Percentiles rank a stretch among this genome's conserved stretches.
Evolutionary conservation across 2,797 vertebrate genomes (phyloP).

Genomic region (Crocodylus rhombifer): DNA sequence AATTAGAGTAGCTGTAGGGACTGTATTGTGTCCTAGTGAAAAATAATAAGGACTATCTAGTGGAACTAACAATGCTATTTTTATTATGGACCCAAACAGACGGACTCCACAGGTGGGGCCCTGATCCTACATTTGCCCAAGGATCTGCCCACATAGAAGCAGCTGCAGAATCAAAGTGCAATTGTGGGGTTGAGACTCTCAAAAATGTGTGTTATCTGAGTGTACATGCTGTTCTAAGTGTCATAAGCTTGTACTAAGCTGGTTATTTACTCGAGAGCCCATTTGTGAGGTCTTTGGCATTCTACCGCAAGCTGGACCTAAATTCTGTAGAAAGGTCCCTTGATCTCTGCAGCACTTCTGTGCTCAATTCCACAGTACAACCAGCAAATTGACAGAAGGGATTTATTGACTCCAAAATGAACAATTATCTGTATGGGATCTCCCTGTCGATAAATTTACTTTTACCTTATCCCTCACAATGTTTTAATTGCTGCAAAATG

Average conservation of each 20-base stretch:
- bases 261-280: constrained; percentile 35
- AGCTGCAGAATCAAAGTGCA: constrained; percentile 35
- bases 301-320: not conserved
- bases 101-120: not conserved
- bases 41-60: not conserved
- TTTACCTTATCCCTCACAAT: not conserved
- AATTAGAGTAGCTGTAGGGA: not conserved
- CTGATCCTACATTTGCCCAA: not conserved
- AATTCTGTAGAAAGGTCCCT: not conserved
- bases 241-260: constrained; percentile 18
- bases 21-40: not conserved
- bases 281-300: constrained; percentile 5
- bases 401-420: not conserved
- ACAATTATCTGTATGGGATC: not conserved
- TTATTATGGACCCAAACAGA: not conserved
- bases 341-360: not conserved
- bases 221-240: constrained; percentile 42
- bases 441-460: not conserved
- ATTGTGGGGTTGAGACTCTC: constrained; percentile 32
- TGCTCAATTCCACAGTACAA: not conserved
- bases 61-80: not conserved
- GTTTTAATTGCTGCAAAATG: not conserved
- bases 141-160: not conserved
- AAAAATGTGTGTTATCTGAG: constrained; percentile 39
- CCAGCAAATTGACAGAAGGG: not conserved